Percentiles rank a stretch among this genome's conserved stretches.
phyloP scores from a whole-genome alignment of 2,888 invertebrate genomes.

The Watsonalla binaria region DNA sequence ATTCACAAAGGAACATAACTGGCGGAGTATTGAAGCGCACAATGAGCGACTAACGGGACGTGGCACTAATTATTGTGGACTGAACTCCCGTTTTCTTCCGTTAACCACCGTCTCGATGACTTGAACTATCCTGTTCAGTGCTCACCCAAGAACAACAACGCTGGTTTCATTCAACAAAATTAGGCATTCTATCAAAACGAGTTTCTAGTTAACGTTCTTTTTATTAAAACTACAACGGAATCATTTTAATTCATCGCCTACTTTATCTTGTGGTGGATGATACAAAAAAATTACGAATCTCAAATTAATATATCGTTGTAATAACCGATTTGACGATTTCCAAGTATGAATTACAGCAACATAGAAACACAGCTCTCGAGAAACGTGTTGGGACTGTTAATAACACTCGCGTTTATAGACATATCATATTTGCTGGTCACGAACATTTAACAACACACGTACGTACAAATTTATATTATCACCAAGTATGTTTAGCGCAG shows the following conservation, averaged over 20 bases:
- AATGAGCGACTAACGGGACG: constrained; percentile 70
- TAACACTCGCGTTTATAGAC: constrained; percentile 22
- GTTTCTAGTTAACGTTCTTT: too few relatives aligned
- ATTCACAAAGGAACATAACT: constrained; percentile 65
- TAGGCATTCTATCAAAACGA: too few relatives aligned
- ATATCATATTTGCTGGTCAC: constrained; percentile 50
- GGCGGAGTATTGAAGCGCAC: constrained; percentile 61
- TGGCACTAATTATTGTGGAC: constrained; percentile 66
- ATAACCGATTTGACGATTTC: not conserved
- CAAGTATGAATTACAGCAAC: not conserved
- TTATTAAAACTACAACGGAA: too few relatives aligned
- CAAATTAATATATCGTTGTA: too few relatives aligned
- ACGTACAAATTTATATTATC: constrained; percentile 40
- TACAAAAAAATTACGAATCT: too few relatives aligned
- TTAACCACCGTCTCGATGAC: constrained; percentile 38
- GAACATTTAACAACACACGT: constrained; percentile 52
- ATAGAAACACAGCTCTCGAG: constrained; percentile 27
- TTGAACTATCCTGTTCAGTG: too few relatives aligned
- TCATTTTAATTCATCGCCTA: too few relatives aligned
- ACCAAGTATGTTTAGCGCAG: constrained; percentile 6
- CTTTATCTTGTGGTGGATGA: too few relatives aligned
- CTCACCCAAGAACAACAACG: too few relatives aligned
- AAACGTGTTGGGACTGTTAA: constrained; percentile 52
- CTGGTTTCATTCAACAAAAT: too few relatives aligned
- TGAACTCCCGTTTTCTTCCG: constrained; percentile 47